Evolutionary conservation across 2,888 invertebrate genomes (phyloP).

Genomic region (Eulithis testata): DNA sequence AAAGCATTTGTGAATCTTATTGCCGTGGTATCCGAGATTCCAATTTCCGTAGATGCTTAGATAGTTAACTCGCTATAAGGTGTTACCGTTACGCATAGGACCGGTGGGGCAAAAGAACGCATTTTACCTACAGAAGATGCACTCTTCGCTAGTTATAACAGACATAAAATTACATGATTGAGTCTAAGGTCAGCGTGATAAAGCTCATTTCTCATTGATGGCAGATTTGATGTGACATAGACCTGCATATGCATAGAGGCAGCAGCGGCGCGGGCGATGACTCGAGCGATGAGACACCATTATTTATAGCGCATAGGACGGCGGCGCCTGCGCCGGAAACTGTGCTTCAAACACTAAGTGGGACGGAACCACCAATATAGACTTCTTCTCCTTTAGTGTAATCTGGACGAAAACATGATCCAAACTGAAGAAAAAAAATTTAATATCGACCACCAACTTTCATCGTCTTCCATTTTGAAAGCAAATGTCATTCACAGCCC

Average conservation of each 20-base stretch:
- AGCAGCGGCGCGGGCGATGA: constrained; percentile 73
- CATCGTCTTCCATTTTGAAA: not conserved
- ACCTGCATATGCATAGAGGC: constrained; percentile 28
- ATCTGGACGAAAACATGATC: constrained; percentile 2
- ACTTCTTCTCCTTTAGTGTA: constrained; percentile 22
- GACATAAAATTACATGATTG: not conserved
- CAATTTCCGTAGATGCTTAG: constrained; percentile 19
- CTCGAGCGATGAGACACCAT: constrained; percentile 78
- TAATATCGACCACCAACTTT: not conserved
- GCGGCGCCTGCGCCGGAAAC: constrained; percentile 80
- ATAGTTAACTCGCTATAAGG: constrained; percentile 2
- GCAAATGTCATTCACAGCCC: not conserved
- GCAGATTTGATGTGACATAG: constrained; percentile 13
- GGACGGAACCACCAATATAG: constrained; percentile 66
- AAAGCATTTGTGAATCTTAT: constrained; percentile 29
- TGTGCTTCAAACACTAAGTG: constrained; percentile 65
- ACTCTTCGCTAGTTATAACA: not conserved
- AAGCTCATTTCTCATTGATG: constrained; percentile 1
- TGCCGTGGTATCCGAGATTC: constrained; percentile 36
- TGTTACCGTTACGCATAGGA: constrained; percentile 49
- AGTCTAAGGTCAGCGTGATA: not conserved
- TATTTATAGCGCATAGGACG: constrained; percentile 74
- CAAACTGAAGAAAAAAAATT: not conserved
- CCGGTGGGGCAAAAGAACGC: constrained; percentile 42
- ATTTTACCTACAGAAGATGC: too few species aligned